Percentiles rank a stretch among this genome's conserved stretches.
These are phyloP conservation scores for Chaunax sp. DNA, from an alignment of 2,797 vertebrate species.

Conservation along the genomic window DNA sequence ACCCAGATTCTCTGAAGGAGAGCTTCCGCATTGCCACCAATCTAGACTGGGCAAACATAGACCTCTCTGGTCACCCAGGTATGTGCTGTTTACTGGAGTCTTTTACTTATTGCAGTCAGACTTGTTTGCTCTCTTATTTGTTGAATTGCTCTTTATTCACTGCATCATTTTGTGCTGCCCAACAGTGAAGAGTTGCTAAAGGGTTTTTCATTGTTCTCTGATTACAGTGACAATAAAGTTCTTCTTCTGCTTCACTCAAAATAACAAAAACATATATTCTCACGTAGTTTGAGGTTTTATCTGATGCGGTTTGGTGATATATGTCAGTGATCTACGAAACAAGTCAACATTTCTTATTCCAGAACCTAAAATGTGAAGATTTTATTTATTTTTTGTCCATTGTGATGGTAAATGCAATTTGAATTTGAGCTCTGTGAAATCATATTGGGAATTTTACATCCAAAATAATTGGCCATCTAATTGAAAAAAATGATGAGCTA, in stretches of 20 bases:
- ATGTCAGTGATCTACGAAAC: neutral
- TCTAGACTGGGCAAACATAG: slow-evolving; percentile 97
- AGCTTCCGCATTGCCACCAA: slow-evolving; percentile 96
- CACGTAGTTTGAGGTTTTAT: neutral
- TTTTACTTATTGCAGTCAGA: too few species aligned
- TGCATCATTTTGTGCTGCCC: too few species aligned
- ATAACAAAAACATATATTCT: slow-evolving; percentile 3
- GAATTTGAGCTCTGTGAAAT: neutral
- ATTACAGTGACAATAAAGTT: too few species aligned
- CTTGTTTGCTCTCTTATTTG: too few species aligned
- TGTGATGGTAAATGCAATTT: neutral
- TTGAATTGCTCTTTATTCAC: too few species aligned
- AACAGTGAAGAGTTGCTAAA: too few species aligned
- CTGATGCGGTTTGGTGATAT: neutral
- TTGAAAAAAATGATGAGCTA: neutral
- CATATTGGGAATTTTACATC: neutral
- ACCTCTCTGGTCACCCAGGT: slow-evolving; percentile 96
- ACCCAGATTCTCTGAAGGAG: slow-evolving; percentile 93
- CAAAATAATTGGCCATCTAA: neutral
- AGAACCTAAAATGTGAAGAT: neutral
- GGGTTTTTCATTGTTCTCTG: too few species aligned
- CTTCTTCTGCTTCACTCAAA: slow-evolving; percentile 5
- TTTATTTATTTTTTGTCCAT: neutral
- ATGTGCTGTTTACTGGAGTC: slow-evolving; percentile 58
- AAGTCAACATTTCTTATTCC: neutral